Percentiles rank a stretch among this genome's conserved stretches.
phyloP scores from a whole-genome alignment of 2,113 vertebrate species.

The Dasyornis broadbenti region DNA sequence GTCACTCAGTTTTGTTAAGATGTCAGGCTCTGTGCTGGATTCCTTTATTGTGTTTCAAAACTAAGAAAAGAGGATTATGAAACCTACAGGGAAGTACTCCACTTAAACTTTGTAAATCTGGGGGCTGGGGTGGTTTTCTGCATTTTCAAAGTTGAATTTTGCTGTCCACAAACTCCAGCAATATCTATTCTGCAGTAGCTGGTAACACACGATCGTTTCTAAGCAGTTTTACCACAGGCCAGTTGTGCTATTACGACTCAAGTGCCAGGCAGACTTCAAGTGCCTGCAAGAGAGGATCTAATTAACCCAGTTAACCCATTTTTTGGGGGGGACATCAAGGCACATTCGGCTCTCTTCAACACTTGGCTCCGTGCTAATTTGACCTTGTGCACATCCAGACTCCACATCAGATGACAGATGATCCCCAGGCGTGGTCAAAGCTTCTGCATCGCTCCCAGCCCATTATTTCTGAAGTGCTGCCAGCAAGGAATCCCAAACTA shows the following conservation, averaged over 20 bases:
- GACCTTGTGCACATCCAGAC: neutral
- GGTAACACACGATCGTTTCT: neutral
- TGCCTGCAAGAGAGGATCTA: neutral
- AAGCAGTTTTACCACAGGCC: neutral
- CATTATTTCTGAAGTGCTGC: constrained; percentile 20
- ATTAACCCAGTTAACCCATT: neutral
- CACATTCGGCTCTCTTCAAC: neutral
- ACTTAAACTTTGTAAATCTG: neutral
- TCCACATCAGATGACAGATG: neutral
- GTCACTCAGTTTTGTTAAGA: neutral
- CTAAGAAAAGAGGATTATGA: neutral
- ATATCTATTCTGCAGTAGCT: neutral
- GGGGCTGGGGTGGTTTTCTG: neutral
- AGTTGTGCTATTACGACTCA: neutral
- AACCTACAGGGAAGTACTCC: neutral
- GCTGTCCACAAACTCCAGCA: neutral
- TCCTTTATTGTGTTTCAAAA: neutral
- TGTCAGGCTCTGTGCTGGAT: neutral
- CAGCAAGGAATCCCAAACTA: neutral
- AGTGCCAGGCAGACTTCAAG: neutral
- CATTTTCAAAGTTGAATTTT: neutral
- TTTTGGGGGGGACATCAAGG: neutral
- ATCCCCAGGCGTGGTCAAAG: neutral
- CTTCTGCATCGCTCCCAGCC: neutral
- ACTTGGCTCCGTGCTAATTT: neutral